These are phyloP conservation scores for Melitaea athalia DNA, from an alignment of 2,888 invertebrate genomes.

Conservation along the genomic window DNA sequence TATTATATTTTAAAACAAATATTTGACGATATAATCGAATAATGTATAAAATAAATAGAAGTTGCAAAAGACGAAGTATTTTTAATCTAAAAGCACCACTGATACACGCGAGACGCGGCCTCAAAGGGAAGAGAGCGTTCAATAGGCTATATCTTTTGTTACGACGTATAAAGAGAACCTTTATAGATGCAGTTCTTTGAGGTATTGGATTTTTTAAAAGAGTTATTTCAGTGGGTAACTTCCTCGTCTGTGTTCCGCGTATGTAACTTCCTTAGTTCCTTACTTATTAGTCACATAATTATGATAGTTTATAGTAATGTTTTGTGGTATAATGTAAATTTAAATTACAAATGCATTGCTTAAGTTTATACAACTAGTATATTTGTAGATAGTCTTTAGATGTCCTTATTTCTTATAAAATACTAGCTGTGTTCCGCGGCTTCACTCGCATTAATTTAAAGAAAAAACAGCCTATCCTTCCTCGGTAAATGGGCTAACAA, in stretches of 20 bases:
- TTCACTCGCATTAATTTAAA: too few relatives aligned
- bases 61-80: background rate
- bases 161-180: background rate
- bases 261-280: background rate
- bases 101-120: background rate
- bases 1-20: too few relatives aligned
- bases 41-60: background rate
- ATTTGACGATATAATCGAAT: background rate
- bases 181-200: background rate
- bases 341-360: too few relatives aligned
- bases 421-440: too few relatives aligned
- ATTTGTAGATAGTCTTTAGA: too few relatives aligned
- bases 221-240: background rate
- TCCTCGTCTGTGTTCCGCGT: background rate
- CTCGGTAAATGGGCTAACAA: too few relatives aligned
- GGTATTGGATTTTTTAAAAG: background rate
- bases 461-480: too few relatives aligned
- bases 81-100: conserved; percentile 3
- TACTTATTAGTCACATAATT: too few relatives aligned
- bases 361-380: too few relatives aligned
- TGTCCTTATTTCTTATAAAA: too few relatives aligned
- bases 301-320: too few relatives aligned
- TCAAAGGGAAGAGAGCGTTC: background rate
- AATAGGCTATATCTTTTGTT: conserved; percentile 6
- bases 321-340: too few relatives aligned